These are phyloP conservation scores for Pollicipes pollicipes DNA, from an alignment of 1,140 invertebrate genomes.

Conservation along the genomic window DNA sequence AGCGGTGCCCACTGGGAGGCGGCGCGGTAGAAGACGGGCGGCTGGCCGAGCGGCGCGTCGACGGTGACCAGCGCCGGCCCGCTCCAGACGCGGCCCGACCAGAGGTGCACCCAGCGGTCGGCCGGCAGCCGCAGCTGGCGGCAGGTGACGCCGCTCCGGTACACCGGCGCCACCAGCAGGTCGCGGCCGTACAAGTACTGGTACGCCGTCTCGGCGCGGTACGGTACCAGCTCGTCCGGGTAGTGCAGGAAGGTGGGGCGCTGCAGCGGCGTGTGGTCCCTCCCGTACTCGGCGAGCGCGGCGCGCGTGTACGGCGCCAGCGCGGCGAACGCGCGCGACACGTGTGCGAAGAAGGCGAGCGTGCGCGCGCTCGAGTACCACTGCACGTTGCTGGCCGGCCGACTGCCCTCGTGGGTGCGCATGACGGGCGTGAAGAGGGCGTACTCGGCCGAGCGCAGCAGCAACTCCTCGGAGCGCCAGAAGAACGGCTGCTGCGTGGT, in stretches of 20 bases:
- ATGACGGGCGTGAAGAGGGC: conserved; percentile 29
- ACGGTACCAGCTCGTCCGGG: conserved; percentile 17
- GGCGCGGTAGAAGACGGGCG: conserved; percentile 15
- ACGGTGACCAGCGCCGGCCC: conserved; percentile 8
- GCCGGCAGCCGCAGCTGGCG: conserved; percentile 14
- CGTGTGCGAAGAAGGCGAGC: conserved; percentile 23
- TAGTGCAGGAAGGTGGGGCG: conserved; percentile 26
- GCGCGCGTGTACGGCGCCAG: conserved; percentile 23
- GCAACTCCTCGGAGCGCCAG: conserved; percentile 23
- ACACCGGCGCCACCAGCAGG: conserved; percentile 26
- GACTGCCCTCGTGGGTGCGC: conserved; percentile 29
- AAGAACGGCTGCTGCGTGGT: conserved; percentile 22
- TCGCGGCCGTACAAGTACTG: conserved; percentile 28
- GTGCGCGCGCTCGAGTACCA: conserved; percentile 24
- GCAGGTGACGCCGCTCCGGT: conserved; percentile 14
- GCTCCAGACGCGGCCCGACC: neutral
- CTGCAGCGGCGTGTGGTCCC: conserved; percentile 23
- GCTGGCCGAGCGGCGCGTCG: conserved; percentile 14
- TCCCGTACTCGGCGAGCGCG: conserved; percentile 18
- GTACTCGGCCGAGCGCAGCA: conserved; percentile 28
- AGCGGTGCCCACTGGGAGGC: conserved; percentile 11
- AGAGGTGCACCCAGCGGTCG: conserved; percentile 14
- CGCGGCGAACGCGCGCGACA: conserved; percentile 22
- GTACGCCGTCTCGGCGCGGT: conserved; percentile 20
- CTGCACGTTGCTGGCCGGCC: conserved; percentile 25